Base-by-base conservation (phyloP, 2,888 invertebrate genomes). In the Cremastobaeus sp. region DNA sequence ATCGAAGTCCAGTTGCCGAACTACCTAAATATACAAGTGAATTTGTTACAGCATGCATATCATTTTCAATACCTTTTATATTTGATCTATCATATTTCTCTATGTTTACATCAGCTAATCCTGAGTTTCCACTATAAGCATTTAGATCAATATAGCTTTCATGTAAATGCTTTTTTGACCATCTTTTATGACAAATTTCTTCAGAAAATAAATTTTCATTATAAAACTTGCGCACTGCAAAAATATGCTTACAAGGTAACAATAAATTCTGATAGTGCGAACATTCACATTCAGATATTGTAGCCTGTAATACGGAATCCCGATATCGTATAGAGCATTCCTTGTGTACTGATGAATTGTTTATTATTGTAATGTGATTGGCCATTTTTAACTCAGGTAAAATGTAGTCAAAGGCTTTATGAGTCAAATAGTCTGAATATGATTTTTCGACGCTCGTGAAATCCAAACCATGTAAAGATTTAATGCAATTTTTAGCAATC, bases 221-320 rank as follows among this genome's bases (percentile, higher is more conserved):
- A 8, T 25, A 48, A 18, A 39, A 60, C 2, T 48, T 14, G 4
- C 60, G 15, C 0, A 20, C 32, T n/a, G 39, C 18, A 48, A 60
- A 48, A 12, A 60, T 37, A 18, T 60, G 60, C 18, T 25, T 37
- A 12, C 48, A 60, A 0, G 48, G 60, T n/a, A 60, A 39, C 1
- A 11, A 14, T 2, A 60, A 4, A 0, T 28, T 35, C 37, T 14
- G 5, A 14, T 41, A 18, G 20, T 50, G 30, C 3, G 11, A 0
- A 15, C 62, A 62, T 0, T 48, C 11, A 47, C 60, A 50, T 30
- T 35, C 14, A 6, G 39, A 35, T 3, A 11, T 12, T 25, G 37
- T 9, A 15, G 35, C 1, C 21, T 1, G 6, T 52, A 37, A 25
- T 25, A 52, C 15, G n/a, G n/a, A n/a, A n/a, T n/a, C n/a, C 37